Conservation (phyloP, 1,140 invertebrate species). For the Brachionus koreanus region DNA sequence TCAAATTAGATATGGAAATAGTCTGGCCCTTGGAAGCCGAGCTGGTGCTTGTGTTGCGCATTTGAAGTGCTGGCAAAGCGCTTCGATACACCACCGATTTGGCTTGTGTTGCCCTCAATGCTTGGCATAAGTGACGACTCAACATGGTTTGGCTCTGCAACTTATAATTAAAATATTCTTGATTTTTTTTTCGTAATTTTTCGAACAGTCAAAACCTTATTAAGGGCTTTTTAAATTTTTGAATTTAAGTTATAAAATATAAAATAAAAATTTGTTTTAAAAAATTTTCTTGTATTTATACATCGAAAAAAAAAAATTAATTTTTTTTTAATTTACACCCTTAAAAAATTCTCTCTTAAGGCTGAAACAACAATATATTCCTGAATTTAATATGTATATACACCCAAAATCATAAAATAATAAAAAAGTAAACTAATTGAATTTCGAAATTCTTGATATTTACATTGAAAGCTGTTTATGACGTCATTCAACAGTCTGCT, state of each 20-base stretch:
- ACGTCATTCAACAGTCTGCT: slow-evolving; percentile 1
- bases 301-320: not conserved
- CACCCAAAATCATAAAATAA: not conserved
- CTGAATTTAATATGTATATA: not conserved
- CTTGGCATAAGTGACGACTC: slow-evolving; percentile 29
- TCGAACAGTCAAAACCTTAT: not conserved
- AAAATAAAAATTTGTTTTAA: not conserved
- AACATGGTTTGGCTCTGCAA: not conserved
- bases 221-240: not conserved
- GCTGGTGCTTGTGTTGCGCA: slow-evolving; percentile 7
- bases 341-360: slow-evolving; percentile 15
- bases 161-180: not conserved
- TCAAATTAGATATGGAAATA: not conserved
- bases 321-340: slow-evolving; percentile 20
- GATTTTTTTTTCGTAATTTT: not conserved
- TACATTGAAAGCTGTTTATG: slow-evolving; percentile 8
- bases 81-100: not conserved
- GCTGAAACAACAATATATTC: slow-evolving; percentile 2
- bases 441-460: slow-evolving; percentile 23
- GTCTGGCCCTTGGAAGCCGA: slow-evolving; percentile 2
- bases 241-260: no score
- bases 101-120: not conserved
- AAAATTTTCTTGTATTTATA: slow-evolving; percentile 20
- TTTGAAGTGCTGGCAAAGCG: not conserved
- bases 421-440: not conserved